Conservation (phyloP, 2,888 invertebrate species). For the Autographa pulchrina region DNA sequence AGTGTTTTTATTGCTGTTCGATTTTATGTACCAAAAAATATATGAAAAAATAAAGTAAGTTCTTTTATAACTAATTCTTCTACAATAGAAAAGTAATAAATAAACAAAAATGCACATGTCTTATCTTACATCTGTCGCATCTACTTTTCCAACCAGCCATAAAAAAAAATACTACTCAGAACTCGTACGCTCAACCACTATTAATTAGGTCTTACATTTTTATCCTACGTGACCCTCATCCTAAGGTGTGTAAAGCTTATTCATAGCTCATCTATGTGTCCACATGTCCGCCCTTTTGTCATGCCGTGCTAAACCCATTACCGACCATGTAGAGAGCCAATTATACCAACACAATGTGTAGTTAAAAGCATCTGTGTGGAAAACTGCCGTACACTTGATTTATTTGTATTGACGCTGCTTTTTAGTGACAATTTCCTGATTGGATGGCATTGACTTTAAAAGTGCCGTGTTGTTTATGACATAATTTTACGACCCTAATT, state of each 20-base stretch:
- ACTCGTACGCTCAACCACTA: slow-evolving; percentile 14
- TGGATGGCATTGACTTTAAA: slow-evolving; percentile 33
- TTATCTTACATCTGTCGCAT: neutral
- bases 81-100: neutral
- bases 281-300: slow-evolving; percentile 53
- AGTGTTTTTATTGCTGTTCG: neutral
- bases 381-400: slow-evolving; percentile 56
- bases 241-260: slow-evolving; percentile 12
- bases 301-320: slow-evolving; percentile 52
- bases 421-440: slow-evolving; percentile 46
- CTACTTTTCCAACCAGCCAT: neutral
- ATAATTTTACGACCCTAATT: neutral
- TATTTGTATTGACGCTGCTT: slow-evolving; percentile 42
- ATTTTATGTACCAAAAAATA: too few species aligned
- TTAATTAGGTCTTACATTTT: slow-evolving; percentile 28
- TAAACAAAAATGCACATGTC: neutral
- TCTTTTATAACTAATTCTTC: neutral
- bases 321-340: slow-evolving; percentile 59
- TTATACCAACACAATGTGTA: slow-evolving; percentile 69
- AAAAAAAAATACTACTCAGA: slow-evolving; percentile 15
- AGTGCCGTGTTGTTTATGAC: neutral
- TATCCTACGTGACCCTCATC: slow-evolving; percentile 39
- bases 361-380: slow-evolving; percentile 56
- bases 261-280: slow-evolving; percentile 32
- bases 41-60: neutral